Base-by-base conservation (phyloP, 2,888 invertebrate genomes). In the Caenorhabditis plicata region DNA sequence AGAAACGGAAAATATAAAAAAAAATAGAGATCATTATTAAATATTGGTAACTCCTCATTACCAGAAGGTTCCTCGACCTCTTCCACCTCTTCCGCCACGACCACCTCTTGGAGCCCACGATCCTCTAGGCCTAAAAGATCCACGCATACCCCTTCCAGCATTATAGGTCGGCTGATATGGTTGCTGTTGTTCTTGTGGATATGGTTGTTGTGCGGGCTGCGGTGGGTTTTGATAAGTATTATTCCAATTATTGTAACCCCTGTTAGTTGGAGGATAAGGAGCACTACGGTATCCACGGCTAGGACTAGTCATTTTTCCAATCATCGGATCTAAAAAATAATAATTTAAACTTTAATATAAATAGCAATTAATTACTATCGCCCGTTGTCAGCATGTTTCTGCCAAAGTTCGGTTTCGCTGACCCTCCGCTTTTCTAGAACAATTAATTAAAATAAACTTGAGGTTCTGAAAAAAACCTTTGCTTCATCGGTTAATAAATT, bases 401-500 rank as follows among this genome's bases (percentile, higher is more conserved):
- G n/a, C n/a, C n/a, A n/a, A 23, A 36, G 22, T 15, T 9, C 25
- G 8, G 20, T 13, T 17, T 23, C n/a, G 7, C 20, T 22, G 11
- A 39, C 39, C 23, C 13, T n/a, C 20, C 27, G 25, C 44, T 20
- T n/a, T 4, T 23, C 4, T 27, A 29, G 13, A 19, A 35, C 15
- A 19, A 39, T 22, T 23, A 48, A 39, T 40, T n/a, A 31, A 23
- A 33, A 11, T 20, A 40, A 4, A 27, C 33, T 7, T 17, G 31
- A n/a, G 20, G 23, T 20, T 26, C 26, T 27, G 20, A 5, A 42
- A 20, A 3, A 7, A 15, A 41, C 32, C 27, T 49, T 41, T 3
- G 64, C 64, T 17, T 23, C 13, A 22, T 60, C 64, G 4, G 64
- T 64, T 2, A 64, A 39, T 13, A 64, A 39, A 45, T 48, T 52